A percentile compares a stretch with the other conserved stretches of the same genome.
phyloP scores from a whole-genome alignment of 2,113 vertebrate genomes.

The Corythoichthys haematopterus region DNA sequence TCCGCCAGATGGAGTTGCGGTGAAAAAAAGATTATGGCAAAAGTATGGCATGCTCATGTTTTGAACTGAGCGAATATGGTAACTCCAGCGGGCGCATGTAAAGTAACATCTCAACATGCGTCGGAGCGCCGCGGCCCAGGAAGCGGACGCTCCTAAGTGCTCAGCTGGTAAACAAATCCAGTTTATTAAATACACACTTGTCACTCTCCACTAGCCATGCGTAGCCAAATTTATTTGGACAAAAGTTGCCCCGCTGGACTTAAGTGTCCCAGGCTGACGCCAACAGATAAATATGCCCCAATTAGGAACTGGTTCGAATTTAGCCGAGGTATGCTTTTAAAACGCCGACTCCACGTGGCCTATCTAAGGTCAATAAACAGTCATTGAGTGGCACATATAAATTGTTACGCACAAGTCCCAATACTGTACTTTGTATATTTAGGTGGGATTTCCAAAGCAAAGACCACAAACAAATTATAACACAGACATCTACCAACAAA shows the following conservation, averaged over 20 bases:
- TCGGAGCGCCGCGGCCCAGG: slow-evolving; percentile 36
- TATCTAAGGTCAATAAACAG: slow-evolving; percentile 89
- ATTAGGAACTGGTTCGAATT: slow-evolving; percentile 75
- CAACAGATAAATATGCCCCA: slow-evolving; percentile 75
- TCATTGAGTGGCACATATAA: slow-evolving; percentile 79
- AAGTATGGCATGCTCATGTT: too few species aligned
- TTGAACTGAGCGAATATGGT: too few species aligned
- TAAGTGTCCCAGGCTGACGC: slow-evolving; percentile 74
- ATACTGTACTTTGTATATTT: slow-evolving; percentile 65
- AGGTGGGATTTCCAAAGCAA: slow-evolving; percentile 2
- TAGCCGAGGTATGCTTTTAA: slow-evolving; percentile 70
- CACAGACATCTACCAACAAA: background rate
- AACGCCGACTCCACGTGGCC: slow-evolving; percentile 71
- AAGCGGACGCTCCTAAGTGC: slow-evolving; percentile 63
- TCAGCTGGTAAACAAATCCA: slow-evolving; percentile 78
- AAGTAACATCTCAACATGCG: slow-evolving; percentile 47
- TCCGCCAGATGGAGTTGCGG: too few species aligned
- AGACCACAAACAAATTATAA: background rate
- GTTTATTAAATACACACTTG: slow-evolving; percentile 79
- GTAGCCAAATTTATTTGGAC: slow-evolving; percentile 84
- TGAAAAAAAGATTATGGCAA: too few species aligned
- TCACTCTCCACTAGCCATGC: slow-evolving; percentile 73
- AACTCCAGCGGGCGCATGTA: background rate
- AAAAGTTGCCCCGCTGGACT: slow-evolving; percentile 75
- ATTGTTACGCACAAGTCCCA: slow-evolving; percentile 69